Base-by-base conservation (phyloP, 2,888 invertebrate genomes). In the Coremacera marginata region DNA sequence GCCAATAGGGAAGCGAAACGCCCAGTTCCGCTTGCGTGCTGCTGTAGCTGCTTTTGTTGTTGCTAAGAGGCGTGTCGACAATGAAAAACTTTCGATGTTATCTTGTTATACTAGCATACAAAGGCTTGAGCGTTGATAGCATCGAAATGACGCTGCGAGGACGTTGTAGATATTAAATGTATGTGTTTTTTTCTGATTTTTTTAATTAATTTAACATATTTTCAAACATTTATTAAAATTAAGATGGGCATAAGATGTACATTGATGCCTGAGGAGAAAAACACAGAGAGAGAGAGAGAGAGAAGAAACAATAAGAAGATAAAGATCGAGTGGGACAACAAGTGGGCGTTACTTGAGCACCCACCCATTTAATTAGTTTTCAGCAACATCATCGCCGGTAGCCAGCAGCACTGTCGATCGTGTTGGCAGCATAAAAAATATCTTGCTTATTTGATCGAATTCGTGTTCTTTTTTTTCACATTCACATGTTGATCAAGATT, bases 281-380 rank as follows among this genome's bases (percentile, higher is more conserved):
- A 31, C 3, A 31, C 31, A 31, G 25, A 19, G 52, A 22, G 8
- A 11, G 31, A 70, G 8, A 70, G 16, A 72, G 63, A 14, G 62
- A n/a, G n/a, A n/a, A n/a, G n/a, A n/a, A n/a, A n/a, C 14, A 2
- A 44, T 11, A 22, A 25, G 55, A 16, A 16, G 14, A 27, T 27
- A 22, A 60, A 60, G 60, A 27, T 27, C 14, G 16, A 60, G 27
- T 27, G 27, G 14, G 27, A 27, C 60, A 78, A 80, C 51, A 79
- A 70, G 77, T 75, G 78, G 83, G 82, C 81, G 83, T 82, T 78
- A 27, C 77, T 63, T 80, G 52, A 76, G 82, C 80, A 78, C 82
- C 86, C 87, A 85, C 87, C 87, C 85, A 79, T 80, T 82, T 82
- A 82, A 82, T 82, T 82, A 81, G 74, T 68, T 77, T 77, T 67